Evolutionary conservation across 1,140 invertebrate genomes (phyloP), one percentile per base, ranked within the genome.

Genomic region (Cotesia glomerata): DNA sequence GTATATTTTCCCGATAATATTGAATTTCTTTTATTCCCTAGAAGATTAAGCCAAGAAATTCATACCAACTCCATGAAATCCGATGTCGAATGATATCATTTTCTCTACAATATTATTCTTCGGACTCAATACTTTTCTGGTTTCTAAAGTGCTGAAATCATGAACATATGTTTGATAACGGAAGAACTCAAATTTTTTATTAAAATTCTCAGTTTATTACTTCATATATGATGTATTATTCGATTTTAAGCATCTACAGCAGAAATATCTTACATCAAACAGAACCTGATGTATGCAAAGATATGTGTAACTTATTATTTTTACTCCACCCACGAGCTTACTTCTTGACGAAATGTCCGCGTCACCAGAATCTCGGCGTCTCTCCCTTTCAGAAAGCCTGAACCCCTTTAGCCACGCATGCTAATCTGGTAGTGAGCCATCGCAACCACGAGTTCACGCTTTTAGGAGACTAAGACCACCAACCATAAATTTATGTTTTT

Each of bases 301-400:
- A 56, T 56, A 14, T 56, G n/a, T 61, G 32, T 32, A 13, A 11
- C 74, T 51, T 74, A 75, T 75, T 74, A 75, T 74, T 80, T 79
- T 77, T 76, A 73, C 79, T 79, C 76, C 77, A 72, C 75, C 75
- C 76, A 76, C 75, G 63, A 45, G 63, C 70, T 77, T 56, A 69
- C 54, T n/a, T 32, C 58, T 59, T 61, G 66, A 58, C 34, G 34
- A 13, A 18, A 65, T 62, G 51, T 67, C 52, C 36, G 39, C 32
- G 61, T 65, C 34, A 26, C 14, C 34, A n/a, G 61, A 63, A 63
- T 70, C 58, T 59, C 59, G n/a, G 26, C 34, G 35, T 63, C 11
- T 63, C 0, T 35, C 2, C 39, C 13, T 36, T n/a, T 39, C 11
- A 39, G 26, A 26, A 26, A 26, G 14, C 61, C 49, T 52, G 18